Conservation (phyloP, 2,888 invertebrate species). For the Lissonota sp. region DNA sequence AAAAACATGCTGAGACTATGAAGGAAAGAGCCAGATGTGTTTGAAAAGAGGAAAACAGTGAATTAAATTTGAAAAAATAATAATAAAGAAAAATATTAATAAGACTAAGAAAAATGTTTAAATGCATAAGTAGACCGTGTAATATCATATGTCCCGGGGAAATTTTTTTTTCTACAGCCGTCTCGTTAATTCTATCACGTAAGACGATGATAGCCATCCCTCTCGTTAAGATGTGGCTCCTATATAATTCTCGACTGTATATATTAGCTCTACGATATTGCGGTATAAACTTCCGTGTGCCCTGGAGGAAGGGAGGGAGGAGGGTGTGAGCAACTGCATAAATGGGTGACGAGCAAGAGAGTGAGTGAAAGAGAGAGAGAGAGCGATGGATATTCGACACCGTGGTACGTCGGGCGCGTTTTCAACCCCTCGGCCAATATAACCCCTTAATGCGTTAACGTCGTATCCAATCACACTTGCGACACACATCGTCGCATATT, state of each 20-base stretch:
- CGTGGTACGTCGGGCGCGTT: slow-evolving; percentile 30
- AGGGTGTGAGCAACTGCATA: slow-evolving; percentile 23
- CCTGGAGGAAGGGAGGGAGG: slow-evolving; percentile 19
- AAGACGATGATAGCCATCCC: slow-evolving; percentile 2
- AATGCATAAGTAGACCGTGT: neutral
- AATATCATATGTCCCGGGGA: neutral
- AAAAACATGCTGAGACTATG: neutral
- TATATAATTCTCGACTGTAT: slow-evolving; percentile 19
- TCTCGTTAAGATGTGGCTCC: slow-evolving; percentile 31
- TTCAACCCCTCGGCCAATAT: slow-evolving; percentile 59
- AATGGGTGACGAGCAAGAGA: slow-evolving; percentile 26
- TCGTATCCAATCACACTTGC: slow-evolving; percentile 34
- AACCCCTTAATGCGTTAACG: slow-evolving; percentile 60
- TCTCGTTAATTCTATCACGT: slow-evolving; percentile 14
- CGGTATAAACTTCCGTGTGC: slow-evolving; percentile 45
- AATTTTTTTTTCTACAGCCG: too few species aligned
- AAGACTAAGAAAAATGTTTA: neutral
- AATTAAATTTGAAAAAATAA: neutral
- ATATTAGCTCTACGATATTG: slow-evolving; percentile 36
- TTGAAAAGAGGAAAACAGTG: neutral
- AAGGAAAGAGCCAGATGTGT: too few species aligned
- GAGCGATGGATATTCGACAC: slow-evolving; percentile 59
- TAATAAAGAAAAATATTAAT: neutral
- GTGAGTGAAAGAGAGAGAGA: slow-evolving; percentile 6
- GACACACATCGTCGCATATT: slow-evolving; percentile 30